Evolutionary conservation across 2,113 vertebrate species (phyloP), one percentile per base, ranked within the genome.

Genomic region (Regulus satrapa): DNA sequence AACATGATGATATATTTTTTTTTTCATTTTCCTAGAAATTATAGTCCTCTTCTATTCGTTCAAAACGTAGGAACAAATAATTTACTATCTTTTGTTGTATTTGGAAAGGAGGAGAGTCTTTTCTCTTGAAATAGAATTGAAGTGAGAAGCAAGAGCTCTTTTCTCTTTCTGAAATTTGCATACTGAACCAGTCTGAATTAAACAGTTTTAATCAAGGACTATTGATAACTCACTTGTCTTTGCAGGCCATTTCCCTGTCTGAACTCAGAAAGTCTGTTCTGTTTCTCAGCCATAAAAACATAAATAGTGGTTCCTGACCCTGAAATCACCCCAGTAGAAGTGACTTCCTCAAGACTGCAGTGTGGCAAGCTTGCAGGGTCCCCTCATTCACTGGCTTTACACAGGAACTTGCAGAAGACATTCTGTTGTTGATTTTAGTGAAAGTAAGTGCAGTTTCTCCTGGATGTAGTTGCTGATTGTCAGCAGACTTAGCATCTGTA

Each of bases 61-160:
- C n/a, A 86, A 76, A 89, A 88, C 8, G 9, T 56, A 90, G 48
- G 31, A 94, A 89, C 31, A 95, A 92, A 79, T 85, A 52, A 87
- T 91, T 77, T 91, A 84, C 45, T 85, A 9, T 52, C 76, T 75
- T 91, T 73, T 80, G 32, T 91, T 89, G 23, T 48, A 32, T 75
- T 90, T 85, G 71, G 49, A 95, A 74, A 76, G 40, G 73, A 72
- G 67, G 18, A 74, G 24, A 40, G 29, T 76, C 5, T 79, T 75
- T 25, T 92, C 12, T 63, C 66, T 91, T 67, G 48, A 59, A 92
- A 81, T 2, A 59, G 41, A 88, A 48, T 19, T 80, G 51, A 54
- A 79, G 29, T 26, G 61, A 85, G 48, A 91, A 54, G 52, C 15
- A 68, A 79, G 34, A 89, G 31, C 19, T 72, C 45, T 95, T 38